Evolutionary conservation across 2,797 vertebrate genomes (phyloP).

Genomic region (Manis crassicaudata): DNA sequence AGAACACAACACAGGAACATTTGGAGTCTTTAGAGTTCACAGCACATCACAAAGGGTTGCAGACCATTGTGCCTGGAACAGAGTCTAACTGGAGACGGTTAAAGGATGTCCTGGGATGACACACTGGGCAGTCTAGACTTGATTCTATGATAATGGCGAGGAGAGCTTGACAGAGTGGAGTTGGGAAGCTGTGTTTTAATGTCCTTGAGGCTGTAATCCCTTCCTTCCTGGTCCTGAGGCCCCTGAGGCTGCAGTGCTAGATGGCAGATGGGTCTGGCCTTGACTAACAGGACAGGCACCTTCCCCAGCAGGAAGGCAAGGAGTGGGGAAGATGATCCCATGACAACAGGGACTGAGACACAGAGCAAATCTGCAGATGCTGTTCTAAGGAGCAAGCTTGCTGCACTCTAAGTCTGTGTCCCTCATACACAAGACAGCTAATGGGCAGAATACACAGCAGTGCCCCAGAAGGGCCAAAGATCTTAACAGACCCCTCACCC

Average conservation of each 20-base stretch:
- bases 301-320: neutral
- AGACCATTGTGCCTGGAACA: neutral
- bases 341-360: rapidly evolving
- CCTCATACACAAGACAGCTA: rapidly evolving
- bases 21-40: neutral
- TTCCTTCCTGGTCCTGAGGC: neutral
- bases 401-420: neutral
- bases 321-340: neutral
- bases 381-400: neutral
- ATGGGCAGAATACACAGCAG: neutral
- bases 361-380: neutral
- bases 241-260: neutral
- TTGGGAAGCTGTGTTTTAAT: neutral
- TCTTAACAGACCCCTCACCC: neutral
- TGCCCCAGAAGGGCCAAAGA: neutral
- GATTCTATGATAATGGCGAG: neutral
- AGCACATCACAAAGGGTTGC: neutral
- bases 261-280: neutral
- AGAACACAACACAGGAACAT: neutral
- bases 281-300: neutral
- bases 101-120: neutral
- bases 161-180: neutral
- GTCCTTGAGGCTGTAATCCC: neutral
- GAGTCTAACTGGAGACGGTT: neutral
- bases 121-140: neutral